Conservation (phyloP, 2,888 invertebrate species). For the Tetragonisca angustula region DNA sequence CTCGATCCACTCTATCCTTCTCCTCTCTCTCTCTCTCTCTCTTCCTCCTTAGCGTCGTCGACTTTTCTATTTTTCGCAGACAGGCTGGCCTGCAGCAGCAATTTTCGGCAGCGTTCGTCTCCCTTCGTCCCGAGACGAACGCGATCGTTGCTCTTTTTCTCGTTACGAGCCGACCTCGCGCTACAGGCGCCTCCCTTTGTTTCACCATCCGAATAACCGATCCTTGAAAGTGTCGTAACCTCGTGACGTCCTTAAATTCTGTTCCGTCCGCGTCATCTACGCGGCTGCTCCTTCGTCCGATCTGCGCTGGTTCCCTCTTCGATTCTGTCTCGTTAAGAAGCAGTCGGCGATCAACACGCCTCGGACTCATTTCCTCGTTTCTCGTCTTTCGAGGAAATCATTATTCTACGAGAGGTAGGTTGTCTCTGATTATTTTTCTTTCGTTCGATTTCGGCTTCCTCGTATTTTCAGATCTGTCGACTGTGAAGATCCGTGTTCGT, state of each 20-base stretch:
- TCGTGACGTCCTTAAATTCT: slow-evolving; percentile 57
- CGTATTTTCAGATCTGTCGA: not conserved
- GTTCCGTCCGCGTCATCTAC: slow-evolving; percentile 48
- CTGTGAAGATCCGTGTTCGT: not conserved
- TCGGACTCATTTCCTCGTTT: not conserved
- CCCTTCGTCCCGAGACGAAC: slow-evolving; percentile 13
- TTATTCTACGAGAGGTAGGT: not conserved
- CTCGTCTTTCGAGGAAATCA: not conserved
- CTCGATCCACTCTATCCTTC: slow-evolving; percentile 12
- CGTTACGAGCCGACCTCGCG: slow-evolving; percentile 52
- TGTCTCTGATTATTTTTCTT: not conserved
- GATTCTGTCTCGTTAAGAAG: not conserved
- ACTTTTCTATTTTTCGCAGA: slow-evolving; percentile 71
- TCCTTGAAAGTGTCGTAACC: slow-evolving; percentile 67
- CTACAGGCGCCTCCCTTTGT: slow-evolving; percentile 69
- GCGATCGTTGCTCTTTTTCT: slow-evolving; percentile 26
- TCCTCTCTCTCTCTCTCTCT: slow-evolving; percentile 2
- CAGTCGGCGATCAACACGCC: not conserved
- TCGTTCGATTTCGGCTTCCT: not conserved
- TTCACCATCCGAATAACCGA: slow-evolving; percentile 55
- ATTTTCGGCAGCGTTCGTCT: slow-evolving; percentile 66
- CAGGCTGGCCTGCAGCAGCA: slow-evolving; percentile 68
- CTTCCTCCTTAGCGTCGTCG: not conserved
- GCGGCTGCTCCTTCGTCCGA: not conserved
- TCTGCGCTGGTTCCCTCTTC: not conserved